Evolutionary conservation across 2,888 invertebrate species (phyloP).

Genomic region (Phortica okadai): DNA sequence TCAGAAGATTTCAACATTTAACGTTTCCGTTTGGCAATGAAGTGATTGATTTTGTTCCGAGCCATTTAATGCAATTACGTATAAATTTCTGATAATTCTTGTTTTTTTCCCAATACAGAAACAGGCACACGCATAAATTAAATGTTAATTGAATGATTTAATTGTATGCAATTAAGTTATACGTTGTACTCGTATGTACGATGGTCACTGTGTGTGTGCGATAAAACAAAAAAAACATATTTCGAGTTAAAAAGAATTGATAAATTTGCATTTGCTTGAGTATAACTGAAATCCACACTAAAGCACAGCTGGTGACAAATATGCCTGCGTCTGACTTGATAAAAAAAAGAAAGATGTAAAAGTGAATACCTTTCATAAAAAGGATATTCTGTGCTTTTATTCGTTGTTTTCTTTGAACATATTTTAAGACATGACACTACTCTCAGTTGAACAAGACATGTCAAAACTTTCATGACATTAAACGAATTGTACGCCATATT

Average conservation of each 20-base stretch:
- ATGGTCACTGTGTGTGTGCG: neutral
- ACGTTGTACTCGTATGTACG: neutral
- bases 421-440: conserved; percentile 69
- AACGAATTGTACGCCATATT: conserved; percentile 43
- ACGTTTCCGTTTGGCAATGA: conserved; percentile 1
- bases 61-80: conserved; percentile 68
- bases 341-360: neutral
- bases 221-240: neutral
- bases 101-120: neutral
- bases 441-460: conserved; percentile 70
- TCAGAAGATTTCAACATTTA: conserved; percentile 9
- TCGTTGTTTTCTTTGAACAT: conserved; percentile 32
- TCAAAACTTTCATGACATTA: conserved; percentile 71
- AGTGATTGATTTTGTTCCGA: conserved; percentile 58
- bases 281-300: neutral
- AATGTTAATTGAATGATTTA: conserved; percentile 4
- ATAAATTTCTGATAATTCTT: neutral
- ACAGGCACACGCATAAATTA: neutral
- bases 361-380: neutral
- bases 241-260: neutral
- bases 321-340: neutral
- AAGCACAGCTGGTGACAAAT: neutral
- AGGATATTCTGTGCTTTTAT: conserved; percentile 36
- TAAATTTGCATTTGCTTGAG: neutral
- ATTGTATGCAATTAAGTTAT: neutral